A percentile compares a stretch with the other conserved stretches of the same genome.
Conservation (phyloP, 2,797 vertebrate genomes). For the Remorina albescens region DNA sequence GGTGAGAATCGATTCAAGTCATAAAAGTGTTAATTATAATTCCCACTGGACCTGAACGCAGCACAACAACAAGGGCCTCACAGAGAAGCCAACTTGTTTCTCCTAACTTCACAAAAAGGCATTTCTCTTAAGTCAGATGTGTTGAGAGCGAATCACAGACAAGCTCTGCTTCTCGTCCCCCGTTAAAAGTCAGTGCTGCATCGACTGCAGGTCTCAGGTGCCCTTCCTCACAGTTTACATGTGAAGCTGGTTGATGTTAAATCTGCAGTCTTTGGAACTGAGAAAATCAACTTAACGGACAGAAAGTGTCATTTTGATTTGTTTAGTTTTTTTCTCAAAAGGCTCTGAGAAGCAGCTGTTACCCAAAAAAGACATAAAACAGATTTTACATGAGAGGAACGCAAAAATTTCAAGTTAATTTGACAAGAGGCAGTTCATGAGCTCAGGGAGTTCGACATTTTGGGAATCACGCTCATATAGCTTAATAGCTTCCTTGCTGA, state of each 20-base stretch:
- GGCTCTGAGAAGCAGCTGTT: slow-evolving; percentile 2
- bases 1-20: slow-evolving; percentile 14
- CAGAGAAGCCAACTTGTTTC: slow-evolving; percentile 35
- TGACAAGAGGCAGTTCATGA: slow-evolving; percentile 36
- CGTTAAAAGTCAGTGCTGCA: neutral
- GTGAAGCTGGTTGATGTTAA: slow-evolving; percentile 30
- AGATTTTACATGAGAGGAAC: slow-evolving; percentile 9
- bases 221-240: slow-evolving; percentile 35
- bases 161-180: neutral
- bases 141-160: neutral
- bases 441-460: slow-evolving; percentile 32
- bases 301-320: neutral
- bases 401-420: slow-evolving; percentile 16
- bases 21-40: neutral
- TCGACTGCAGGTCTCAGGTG: neutral
- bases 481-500: neutral
- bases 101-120: slow-evolving; percentile 51
- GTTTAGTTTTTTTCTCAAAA: neutral
- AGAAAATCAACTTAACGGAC: slow-evolving; percentile 18
- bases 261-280: slow-evolving; percentile 33
- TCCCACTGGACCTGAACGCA: slow-evolving; percentile 45
- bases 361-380: slow-evolving; percentile 14
- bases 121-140: slow-evolving; percentile 17
- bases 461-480: neutral
- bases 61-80: slow-evolving; percentile 48